Base-by-base conservation (phyloP, 2,797 vertebrate species). In the Todus mexicanus region DNA sequence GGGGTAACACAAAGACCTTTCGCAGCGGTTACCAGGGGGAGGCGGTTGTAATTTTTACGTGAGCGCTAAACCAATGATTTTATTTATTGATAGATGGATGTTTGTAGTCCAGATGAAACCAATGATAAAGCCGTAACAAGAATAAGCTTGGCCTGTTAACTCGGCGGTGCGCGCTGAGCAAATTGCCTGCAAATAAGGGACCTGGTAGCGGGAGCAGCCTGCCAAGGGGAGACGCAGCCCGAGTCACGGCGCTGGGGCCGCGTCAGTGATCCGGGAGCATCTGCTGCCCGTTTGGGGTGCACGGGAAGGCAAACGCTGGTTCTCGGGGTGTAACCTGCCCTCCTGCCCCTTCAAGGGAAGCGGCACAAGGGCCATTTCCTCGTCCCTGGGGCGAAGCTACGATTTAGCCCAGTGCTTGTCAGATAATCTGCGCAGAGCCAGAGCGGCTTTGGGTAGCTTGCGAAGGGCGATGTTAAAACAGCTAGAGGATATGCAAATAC, bases 41-140 rank as follows among this genome's bases (percentile, higher is more conserved):
- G 64, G 88, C 35, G 2, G n/a, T 29, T 79, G 81, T 73, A 33
- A 80, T 81, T 95, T 91, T 91, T 84, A 63, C 78, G 64, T 65
- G 63, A 8, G 27, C 84, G 95, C 94, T 95, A 91, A 96, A 95
- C 95, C 96, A 96, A 96, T 96, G 93, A 96, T 95, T 86, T 96
- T 96, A 95, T 96, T 96, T 96, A 95, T 95, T 96, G 93, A 93
- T 94, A 93, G 95, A 94, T 95, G 94, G 94, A 96, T 95, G 80
- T 87, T 89, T 84, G 81, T 48, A 53, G 64, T 96, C 92, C 93
- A 96, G 82, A 95, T 94, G 92, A 96, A 96, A 96, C 96, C 95
- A 96, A 96, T 96, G 96, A 95, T 94, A 94, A 95, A 95, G 79
- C 89, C 86, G 93, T 94, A 75, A 78, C 59, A 86, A 70, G 84